Evolutionary conservation across 2,888 invertebrate genomes (phyloP), one percentile per base, ranked within the genome.

Genomic region (Bimastos eiseni): DNA sequence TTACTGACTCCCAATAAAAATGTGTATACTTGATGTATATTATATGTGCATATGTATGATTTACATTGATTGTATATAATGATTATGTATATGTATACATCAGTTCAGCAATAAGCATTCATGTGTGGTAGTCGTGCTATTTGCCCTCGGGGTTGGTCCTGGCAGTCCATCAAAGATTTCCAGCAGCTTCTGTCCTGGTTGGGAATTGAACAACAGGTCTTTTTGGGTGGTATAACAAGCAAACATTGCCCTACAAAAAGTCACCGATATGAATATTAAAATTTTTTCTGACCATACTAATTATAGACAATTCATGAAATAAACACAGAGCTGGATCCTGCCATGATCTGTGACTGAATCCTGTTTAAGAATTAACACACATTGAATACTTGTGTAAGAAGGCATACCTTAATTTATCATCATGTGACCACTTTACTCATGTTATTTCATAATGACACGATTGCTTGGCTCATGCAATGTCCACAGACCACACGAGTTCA

Each of bases 391-490:
- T 70, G 70, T 13, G n/a, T 8, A n/a, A n/a, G 70, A 5, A 70
- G 70, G 70, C 30, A 6, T 55, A 30, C 70, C n/a, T n/a, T 11
- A 70, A n/a, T 70, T 70, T 70, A 13, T n/a, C 30, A 11, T 70
- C 70, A 70, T 70, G 70, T 70, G 70, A 70, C 70, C 13, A n/a
- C 70, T 70, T 70, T 70, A 70, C 70, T 70, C 70, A 70, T 70
- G 70, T n/a, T 30, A n/a, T 70, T 30, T 70, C 70, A 70, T 70
- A n/a, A 70, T 70, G 30, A n/a, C 70, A 70, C 70, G 13, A 30
- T 70, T n/a, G n/a, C 13, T 70, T 11, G 30, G 70, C n/a, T 1
- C 70, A 70, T n/a, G 13, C 70, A 70, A 13, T n/a, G n/a, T 70
- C 70, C 13, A n/a, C 70, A 70, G 70, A n/a, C 70, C n/a, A 6